phyloP scores from a whole-genome alignment of 2,888 invertebrate species.

The Drosophila sordidapex region DNA sequence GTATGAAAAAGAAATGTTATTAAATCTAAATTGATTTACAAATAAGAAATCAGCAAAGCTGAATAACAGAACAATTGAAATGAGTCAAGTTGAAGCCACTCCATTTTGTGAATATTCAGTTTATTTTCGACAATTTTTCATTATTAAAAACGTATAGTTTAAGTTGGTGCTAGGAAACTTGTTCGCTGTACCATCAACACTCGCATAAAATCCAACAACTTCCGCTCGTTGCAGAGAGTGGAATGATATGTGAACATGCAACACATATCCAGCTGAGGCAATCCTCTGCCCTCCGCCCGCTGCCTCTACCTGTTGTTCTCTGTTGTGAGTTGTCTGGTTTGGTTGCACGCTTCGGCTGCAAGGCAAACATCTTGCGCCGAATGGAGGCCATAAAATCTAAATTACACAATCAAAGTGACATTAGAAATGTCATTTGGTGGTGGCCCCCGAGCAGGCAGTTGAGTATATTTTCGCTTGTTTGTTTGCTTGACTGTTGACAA shows the following conservation, averaged over 20 bases:
- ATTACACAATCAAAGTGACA: constrained; percentile 77
- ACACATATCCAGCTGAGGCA: constrained; percentile 9
- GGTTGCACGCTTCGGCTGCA: constrained; percentile 54
- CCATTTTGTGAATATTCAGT: constrained; percentile 3
- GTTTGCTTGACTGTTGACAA: constrained; percentile 68
- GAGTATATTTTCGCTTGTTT: constrained; percentile 42
- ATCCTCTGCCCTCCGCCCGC: not conserved
- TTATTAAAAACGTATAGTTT: not conserved
- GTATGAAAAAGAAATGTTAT: not conserved
- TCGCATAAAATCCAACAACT: constrained; percentile 68
- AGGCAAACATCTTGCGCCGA: constrained; percentile 44
- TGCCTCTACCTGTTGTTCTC: constrained; percentile 51
- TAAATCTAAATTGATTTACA: not conserved
- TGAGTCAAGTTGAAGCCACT: not conserved
- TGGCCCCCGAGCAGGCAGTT: constrained; percentile 32
- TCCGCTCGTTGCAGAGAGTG: constrained; percentile 48
- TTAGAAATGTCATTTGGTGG: constrained; percentile 66
- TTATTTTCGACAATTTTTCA: constrained; percentile 8
- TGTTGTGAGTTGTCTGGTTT: constrained; percentile 12
- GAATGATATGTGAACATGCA: constrained; percentile 57
- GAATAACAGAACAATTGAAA: accelerated
- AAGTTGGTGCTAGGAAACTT: constrained; percentile 13
- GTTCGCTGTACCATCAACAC: constrained; percentile 34
- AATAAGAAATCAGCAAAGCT: not conserved
- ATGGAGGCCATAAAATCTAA: constrained; percentile 71